phyloP scores from a whole-genome alignment of 2,888 invertebrate genomes.

The Caenorhabditis sulstoni region DNA sequence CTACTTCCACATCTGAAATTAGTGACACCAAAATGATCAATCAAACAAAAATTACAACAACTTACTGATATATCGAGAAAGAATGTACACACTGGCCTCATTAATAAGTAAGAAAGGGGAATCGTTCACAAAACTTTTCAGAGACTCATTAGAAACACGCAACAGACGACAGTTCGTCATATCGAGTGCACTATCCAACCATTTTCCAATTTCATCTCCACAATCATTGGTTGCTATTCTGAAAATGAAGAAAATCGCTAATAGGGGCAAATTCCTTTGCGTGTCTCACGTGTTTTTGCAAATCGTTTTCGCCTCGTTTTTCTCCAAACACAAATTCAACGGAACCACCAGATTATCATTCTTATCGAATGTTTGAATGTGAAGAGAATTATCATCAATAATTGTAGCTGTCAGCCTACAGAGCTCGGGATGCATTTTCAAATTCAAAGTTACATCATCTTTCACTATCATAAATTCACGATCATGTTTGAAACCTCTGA shows the following conservation, averaged over 20 bases:
- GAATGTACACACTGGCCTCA: conserved; percentile 85
- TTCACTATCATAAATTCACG: conserved; percentile 94
- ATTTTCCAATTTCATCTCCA: conserved; percentile 88
- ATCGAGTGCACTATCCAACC: conserved; percentile 85
- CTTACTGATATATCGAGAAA: conserved; percentile 83
- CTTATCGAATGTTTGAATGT: conserved; percentile 36
- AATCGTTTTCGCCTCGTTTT: conserved; percentile 87
- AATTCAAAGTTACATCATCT: conserved; percentile 88
- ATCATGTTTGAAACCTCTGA: conserved; percentile 90
- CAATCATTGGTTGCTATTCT: conserved; percentile 89
- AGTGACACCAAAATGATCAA: no score
- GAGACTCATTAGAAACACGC: conserved; percentile 82
- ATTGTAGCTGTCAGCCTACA: conserved; percentile 82
- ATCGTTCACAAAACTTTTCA: conserved; percentile 84
- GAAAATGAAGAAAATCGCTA: no score
- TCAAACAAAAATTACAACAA: neutral
- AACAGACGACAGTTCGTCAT: conserved; percentile 55
- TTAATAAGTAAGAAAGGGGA: conserved; percentile 91
- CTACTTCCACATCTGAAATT: conserved; percentile 81
- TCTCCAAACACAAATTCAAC: conserved; percentile 9
- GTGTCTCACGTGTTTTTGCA: conserved; percentile 86
- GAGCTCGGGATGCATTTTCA: conserved; percentile 89
- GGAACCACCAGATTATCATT: conserved; percentile 38
- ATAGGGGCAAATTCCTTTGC: no score
- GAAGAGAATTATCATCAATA: conserved; percentile 21